Percentiles rank a stretch among this genome's conserved stretches.
Evolutionary conservation across 2,113 vertebrate species (phyloP).

Genomic region (Lasiurus borealis): DNA sequence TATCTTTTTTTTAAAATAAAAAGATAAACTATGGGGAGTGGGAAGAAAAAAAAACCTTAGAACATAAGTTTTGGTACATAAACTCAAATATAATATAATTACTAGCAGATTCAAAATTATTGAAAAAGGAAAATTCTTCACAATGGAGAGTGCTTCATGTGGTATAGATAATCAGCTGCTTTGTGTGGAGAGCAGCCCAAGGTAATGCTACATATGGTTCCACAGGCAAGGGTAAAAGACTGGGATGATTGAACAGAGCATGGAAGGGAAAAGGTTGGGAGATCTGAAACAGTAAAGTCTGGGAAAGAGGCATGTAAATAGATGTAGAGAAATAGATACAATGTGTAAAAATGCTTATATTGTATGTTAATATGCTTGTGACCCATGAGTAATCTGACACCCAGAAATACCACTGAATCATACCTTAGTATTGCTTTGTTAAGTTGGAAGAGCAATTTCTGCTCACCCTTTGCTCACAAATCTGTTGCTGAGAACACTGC

Average conservation of each 20-base stretch:
- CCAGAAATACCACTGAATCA: neutral
- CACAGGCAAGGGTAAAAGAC: neutral
- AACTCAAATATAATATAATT: neutral
- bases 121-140: neutral
- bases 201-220: neutral
- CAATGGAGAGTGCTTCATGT: neutral
- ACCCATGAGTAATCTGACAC: neutral
- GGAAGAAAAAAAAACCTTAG: neutral
- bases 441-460: neutral
- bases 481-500: neutral
- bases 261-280: neutral
- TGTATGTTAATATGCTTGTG: too few species aligned
- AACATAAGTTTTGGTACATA: neutral
- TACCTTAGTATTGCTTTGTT: neutral
- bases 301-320: neutral
- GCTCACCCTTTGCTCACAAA: neutral
- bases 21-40: neutral
- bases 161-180: neutral
- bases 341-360: neutral
- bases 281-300: neutral
- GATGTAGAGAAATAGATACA: neutral
- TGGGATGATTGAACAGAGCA: neutral
- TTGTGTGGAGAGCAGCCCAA: neutral
- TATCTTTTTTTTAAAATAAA: too few species aligned
- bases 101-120: neutral